Evolutionary conservation across 2,113 vertebrate species (phyloP), one percentile per base, ranked within the genome.

Genomic region (Triplophysa dalaica): DNA sequence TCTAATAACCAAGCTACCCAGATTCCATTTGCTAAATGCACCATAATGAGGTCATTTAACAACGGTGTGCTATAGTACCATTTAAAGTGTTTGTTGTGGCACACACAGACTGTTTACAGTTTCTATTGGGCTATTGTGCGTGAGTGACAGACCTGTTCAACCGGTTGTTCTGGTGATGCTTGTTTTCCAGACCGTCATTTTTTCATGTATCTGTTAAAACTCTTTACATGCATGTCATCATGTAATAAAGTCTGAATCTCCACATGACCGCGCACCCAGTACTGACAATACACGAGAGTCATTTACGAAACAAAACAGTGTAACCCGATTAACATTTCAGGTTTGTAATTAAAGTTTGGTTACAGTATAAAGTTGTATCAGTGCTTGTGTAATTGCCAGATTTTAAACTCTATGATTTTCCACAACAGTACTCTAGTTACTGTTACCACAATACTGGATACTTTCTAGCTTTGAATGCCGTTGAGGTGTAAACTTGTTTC

Each of bases 101-200:
- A 52, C 16, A 52, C 48, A 50, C 13, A 50, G 4, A 11, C 48
- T 56, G 52, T 19, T 56, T 56, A 56, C 52, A 56, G 45, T 11
- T 3, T 13, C 13, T 50, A 50, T 14, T 24, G 19, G 12, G 66
- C 16, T 68, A n/a, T 24, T 29, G 17, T 19, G 33, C 33, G 33
- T 22, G 41, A 50, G 6, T 13, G 50, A 70, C 14, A 13, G 69
- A 60, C 52, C 13, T 21, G 70, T 41, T 72, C 11, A 58, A 54
- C 70, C 12, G 19, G 70, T 73, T 73, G 70, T 58, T 21, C 70
- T 41, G 52, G 52, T 16, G 52, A 24, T 41, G 70, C 22, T 22
- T 19, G 14, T 58, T 58, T 56, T 38, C 6, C 33, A 38, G 33
- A 38, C 33, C 7, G 33, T 38, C 33, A 3, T 38, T 38, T 38